These are phyloP conservation scores for Pachydiplax longipennis DNA, from an alignment of 2,888 invertebrate species.

Conservation along the genomic window DNA sequence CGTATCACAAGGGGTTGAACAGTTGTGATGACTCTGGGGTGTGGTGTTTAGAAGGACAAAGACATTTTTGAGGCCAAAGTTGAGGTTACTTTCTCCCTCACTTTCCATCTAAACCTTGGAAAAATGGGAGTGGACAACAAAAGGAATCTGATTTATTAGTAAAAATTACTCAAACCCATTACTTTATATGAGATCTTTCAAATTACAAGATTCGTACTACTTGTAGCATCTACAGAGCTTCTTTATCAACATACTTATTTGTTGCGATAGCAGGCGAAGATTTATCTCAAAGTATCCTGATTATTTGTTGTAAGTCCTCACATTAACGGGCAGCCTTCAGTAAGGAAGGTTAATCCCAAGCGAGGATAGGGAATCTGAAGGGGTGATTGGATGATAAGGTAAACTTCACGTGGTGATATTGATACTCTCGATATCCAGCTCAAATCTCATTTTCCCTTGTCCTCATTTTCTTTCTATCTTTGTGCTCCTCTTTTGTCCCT, in stretches of 20 bases:
- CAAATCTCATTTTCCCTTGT: not conserved
- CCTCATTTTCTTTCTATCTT: not conserved
- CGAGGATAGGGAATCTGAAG: not conserved
- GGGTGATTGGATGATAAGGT: not conserved
- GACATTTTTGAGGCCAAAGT: not conserved
- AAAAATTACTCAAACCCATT: too few relatives aligned
- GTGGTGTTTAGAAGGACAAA: not conserved
- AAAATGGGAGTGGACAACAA: not conserved
- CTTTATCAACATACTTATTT: too few relatives aligned
- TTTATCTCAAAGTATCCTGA: not conserved
- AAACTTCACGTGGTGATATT: not conserved
- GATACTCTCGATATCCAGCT: not conserved
- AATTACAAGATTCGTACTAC: too few relatives aligned
- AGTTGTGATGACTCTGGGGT: not conserved
- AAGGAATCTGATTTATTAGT: not conserved
- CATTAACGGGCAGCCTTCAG: too few relatives aligned
- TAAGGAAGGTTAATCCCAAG: not conserved
- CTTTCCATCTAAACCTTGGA: not conserved
- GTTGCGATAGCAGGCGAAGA: too few relatives aligned
- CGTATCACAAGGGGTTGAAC: not conserved
- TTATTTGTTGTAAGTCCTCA: not conserved
- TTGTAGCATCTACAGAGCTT: not conserved
- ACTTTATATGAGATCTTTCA: too few relatives aligned
- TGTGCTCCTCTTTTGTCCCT: not conserved
- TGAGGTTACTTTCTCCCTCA: not conserved